Evolutionary conservation across 2,113 vertebrate species (phyloP).

Genomic region (Sisor rabdophorus): DNA sequence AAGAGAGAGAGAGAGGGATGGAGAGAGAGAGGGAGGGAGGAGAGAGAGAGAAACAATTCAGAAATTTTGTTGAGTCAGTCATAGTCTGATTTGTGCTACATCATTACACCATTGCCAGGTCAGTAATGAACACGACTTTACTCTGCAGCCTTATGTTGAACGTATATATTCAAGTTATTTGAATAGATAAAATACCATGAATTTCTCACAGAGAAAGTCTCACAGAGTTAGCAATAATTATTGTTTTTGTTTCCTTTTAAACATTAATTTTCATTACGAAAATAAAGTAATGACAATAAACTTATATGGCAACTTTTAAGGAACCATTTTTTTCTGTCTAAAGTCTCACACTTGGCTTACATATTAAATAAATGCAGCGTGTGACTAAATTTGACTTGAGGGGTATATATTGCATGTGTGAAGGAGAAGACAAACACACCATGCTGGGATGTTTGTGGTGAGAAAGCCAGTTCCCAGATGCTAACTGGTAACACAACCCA

Average conservation of each 20-base stretch:
- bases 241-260: conserved; percentile 15
- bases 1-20: no score
- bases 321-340: conserved; percentile 6
- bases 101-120: conserved; percentile 4
- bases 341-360: conserved; percentile 5
- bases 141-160: conserved; percentile 51
- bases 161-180: conserved; percentile 52
- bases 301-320: conserved; percentile 18
- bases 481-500: conserved; percentile 50
- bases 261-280: no score
- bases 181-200: conserved; percentile 58
- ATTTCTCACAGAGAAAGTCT: conserved; percentile 59
- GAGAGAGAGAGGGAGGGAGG: neutral
- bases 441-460: conserved; percentile 45
- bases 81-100: conserved; percentile 22
- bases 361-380: conserved; percentile 40
- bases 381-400: conserved; percentile 8
- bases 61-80: conserved; percentile 13
- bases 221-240: conserved; percentile 49
- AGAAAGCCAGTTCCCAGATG: conserved; percentile 42
- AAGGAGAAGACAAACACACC: conserved; percentile 39
- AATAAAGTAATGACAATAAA: conserved; percentile 33
- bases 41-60: no score
- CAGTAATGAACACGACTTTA: neutral
- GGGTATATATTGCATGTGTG: conserved; percentile 18